Evolutionary conservation across 2,797 vertebrate species (phyloP).

Genomic region (Macroramphosus scolopax): DNA sequence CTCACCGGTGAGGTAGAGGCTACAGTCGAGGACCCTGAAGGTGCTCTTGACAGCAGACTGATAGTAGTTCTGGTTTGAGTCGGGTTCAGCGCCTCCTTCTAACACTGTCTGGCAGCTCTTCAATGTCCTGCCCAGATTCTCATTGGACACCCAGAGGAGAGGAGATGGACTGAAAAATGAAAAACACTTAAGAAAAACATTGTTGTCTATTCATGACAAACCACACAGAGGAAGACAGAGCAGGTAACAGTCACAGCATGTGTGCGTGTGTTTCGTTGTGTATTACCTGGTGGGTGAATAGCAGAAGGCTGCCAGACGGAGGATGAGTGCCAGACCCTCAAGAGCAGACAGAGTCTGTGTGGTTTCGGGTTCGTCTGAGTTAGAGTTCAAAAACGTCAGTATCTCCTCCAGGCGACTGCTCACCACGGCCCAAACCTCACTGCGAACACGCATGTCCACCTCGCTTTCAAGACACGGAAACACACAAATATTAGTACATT

Average conservation of each 20-base stretch:
- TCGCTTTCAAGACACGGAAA: slow-evolving; percentile 52
- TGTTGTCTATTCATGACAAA: too few relatives aligned
- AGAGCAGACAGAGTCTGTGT: slow-evolving; percentile 64
- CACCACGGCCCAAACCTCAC: slow-evolving; percentile 82
- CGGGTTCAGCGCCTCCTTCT: slow-evolving; percentile 57
- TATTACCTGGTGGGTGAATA: slow-evolving; percentile 59
- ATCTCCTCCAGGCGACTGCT: slow-evolving; percentile 79
- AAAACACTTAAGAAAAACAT: not conserved
- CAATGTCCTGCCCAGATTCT: slow-evolving; percentile 78
- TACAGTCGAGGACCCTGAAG: slow-evolving; percentile 84
- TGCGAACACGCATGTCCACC: slow-evolving; percentile 80
- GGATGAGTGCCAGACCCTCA: slow-evolving; percentile 79
- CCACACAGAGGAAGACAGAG: too few relatives aligned
- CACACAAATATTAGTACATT: not conserved
- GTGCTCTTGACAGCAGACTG: slow-evolving; percentile 75
- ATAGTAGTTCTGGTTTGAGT: slow-evolving; percentile 42
- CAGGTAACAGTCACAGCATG: too few relatives aligned
- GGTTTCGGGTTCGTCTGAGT: slow-evolving; percentile 57
- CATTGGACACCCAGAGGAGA: slow-evolving; percentile 82
- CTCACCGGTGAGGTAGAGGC: slow-evolving; percentile 88
- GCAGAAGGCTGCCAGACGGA: slow-evolving; percentile 84
- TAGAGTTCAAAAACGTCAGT: slow-evolving; percentile 55
- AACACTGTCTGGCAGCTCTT: slow-evolving; percentile 82
- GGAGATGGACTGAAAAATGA: slow-evolving; percentile 35
- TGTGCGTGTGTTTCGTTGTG: not conserved